Conservation (phyloP, 2,888 invertebrate genomes). For the Nymphalis urticae region DNA sequence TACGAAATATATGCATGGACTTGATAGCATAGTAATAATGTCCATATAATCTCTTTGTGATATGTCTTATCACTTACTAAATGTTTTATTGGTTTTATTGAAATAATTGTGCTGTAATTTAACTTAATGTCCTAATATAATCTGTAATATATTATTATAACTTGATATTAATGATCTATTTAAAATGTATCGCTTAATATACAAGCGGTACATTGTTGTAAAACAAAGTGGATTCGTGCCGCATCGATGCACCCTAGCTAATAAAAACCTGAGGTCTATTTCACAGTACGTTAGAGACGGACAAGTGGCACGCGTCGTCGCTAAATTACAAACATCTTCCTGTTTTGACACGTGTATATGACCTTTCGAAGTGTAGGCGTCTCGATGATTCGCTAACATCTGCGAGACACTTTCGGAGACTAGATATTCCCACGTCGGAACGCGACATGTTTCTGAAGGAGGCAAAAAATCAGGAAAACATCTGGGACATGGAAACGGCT, state of each 20-base stretch:
- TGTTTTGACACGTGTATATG: slow-evolving; percentile 69
- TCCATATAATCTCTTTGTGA: neutral
- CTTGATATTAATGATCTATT: too few relatives aligned
- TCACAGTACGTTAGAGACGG: slow-evolving; percentile 62
- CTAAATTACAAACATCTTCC: slow-evolving; percentile 61
- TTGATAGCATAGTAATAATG: slow-evolving; percentile 12
- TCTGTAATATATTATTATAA: too few relatives aligned
- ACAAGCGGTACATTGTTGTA: slow-evolving; percentile 14
- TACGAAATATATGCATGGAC: slow-evolving; percentile 16
- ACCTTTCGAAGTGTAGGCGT: slow-evolving; percentile 39
- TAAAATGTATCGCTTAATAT: neutral
- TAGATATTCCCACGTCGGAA: slow-evolving; percentile 69
- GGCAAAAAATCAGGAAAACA: slow-evolving; percentile 69
- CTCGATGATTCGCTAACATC: slow-evolving; percentile 62
- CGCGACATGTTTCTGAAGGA: slow-evolving; percentile 59
- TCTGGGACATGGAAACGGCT: slow-evolving; percentile 64
- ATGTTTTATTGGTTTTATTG: neutral
- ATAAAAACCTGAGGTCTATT: slow-evolving; percentile 62
- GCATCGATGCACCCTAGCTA: slow-evolving; percentile 31
- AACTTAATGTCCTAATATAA: too few relatives aligned
- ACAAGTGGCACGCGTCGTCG: slow-evolving; percentile 71
- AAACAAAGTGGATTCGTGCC: slow-evolving; percentile 22
- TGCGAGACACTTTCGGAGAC: slow-evolving; percentile 55
- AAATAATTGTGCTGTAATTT: too few relatives aligned
- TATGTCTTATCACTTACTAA: slow-evolving; percentile 7